phyloP scores from a whole-genome alignment of 2,113 vertebrate species.

The Pomatorhinus ruficollis region DNA sequence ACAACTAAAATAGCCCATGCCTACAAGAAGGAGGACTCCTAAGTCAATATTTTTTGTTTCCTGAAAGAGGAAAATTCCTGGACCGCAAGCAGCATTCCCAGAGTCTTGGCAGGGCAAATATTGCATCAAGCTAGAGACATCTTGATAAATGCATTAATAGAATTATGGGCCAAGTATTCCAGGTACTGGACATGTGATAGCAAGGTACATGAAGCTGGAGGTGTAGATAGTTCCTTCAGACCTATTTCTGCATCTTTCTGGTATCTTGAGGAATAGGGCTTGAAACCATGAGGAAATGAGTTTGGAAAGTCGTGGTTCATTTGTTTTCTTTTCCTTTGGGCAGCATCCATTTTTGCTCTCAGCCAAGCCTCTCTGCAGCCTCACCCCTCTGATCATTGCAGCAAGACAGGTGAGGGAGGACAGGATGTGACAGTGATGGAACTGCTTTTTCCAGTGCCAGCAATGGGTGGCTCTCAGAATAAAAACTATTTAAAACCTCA shows the following conservation, averaged over 20 bases:
- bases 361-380: slow-evolving; percentile 94
- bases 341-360: slow-evolving; percentile 96
- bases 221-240: not conserved
- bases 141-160: not conserved
- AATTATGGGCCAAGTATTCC: not conserved
- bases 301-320: not conserved
- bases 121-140: not conserved
- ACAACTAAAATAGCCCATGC: not conserved
- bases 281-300: not conserved
- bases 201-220: accelerated
- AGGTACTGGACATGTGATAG: not conserved
- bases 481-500: not conserved
- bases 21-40: not conserved
- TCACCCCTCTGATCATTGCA: slow-evolving; percentile 92
- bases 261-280: not conserved
- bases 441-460: not conserved
- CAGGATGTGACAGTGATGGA: accelerated
- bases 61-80: not conserved
- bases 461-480: not conserved
- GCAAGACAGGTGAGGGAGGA: slow-evolving; percentile 97
- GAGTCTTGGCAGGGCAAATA: not conserved
- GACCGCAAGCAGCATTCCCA: not conserved
- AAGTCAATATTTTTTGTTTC: not conserved
- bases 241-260: not conserved
- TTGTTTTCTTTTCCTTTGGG: not conserved